A percentile compares a stretch with the other conserved stretches of the same genome.
Evolutionary conservation across 1,140 invertebrate genomes (phyloP).

Genomic region (Cyphomyrmex costatus): DNA sequence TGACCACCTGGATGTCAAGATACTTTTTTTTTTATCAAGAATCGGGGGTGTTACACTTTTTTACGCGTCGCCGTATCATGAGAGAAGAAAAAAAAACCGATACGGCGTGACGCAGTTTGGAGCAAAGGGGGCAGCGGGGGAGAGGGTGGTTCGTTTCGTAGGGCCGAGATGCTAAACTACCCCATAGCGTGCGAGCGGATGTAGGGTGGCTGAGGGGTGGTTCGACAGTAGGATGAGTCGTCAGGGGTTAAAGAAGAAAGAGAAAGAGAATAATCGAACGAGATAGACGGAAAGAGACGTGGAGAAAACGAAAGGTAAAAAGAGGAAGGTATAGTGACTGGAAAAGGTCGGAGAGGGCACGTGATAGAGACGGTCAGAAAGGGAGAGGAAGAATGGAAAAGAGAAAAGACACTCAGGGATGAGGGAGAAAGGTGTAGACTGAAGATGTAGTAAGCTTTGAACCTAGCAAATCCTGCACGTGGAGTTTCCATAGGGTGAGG

Average conservation of each 20-base stretch:
- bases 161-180: conserved; percentile 83
- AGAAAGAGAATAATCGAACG: conserved; percentile 50
- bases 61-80: conserved; percentile 50
- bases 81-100: conserved; percentile 53
- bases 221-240: conserved; percentile 70
- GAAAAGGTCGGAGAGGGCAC: conserved; percentile 10
- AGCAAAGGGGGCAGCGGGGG: conserved; percentile 21
- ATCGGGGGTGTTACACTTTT: conserved; percentile 25
- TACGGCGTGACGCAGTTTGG: conserved; percentile 63
- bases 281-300: conserved; percentile 48
- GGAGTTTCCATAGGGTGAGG: conserved; percentile 79
- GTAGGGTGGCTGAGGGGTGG: conserved; percentile 78
- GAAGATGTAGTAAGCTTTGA: conserved; percentile 65
- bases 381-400: conserved; percentile 58
- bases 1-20: conserved; percentile 47
- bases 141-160: conserved; percentile 57
- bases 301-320: conserved; percentile 47
- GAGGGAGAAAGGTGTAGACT: conserved; percentile 57
- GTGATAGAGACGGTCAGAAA: conserved; percentile 49
- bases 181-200: conserved; percentile 82
- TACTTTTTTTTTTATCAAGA: conserved; percentile 33
- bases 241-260: conserved; percentile 69
- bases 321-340: conserved; percentile 61
- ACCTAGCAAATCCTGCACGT: conserved; percentile 79
- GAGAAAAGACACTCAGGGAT: conserved; percentile 31